A percentile compares a stretch with the other conserved stretches of the same genome.
phyloP scores from a whole-genome alignment of 2,113 vertebrate genomes.

The Lucifuga dentata region DNA sequence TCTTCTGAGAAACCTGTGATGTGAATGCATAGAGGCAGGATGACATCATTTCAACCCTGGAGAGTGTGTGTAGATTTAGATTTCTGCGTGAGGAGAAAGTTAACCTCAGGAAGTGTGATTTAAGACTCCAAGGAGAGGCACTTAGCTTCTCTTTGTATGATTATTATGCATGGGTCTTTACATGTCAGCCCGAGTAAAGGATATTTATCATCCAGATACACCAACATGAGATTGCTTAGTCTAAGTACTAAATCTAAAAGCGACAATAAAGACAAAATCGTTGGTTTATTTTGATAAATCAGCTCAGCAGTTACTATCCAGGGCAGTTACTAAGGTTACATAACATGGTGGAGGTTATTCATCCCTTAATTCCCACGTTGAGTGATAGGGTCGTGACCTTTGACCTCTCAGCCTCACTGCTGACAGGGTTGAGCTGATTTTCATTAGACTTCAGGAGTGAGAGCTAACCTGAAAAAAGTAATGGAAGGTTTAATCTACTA shows the following conservation, averaged over 20 bases:
- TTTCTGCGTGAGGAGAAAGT: constrained; percentile 7
- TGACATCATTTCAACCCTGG: constrained; percentile 30
- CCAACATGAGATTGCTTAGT: neutral
- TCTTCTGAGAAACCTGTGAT: constrained; percentile 20
- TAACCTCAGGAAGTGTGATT: constrained; percentile 14
- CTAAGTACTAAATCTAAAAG: neutral
- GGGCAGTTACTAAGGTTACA: constrained; percentile 40
- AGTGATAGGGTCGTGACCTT: constrained; percentile 48
- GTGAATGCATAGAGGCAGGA: constrained; percentile 16
- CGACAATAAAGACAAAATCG: neutral
- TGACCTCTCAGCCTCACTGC: constrained; percentile 17
- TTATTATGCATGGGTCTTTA: constrained; percentile 6
- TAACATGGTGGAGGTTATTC: constrained; percentile 39
- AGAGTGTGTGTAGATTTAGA: constrained; percentile 3
- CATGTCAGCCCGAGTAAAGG: neutral
- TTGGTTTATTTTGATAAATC: constrained; percentile 14
- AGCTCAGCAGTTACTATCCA: constrained; percentile 20
- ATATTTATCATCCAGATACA: constrained; percentile 18
- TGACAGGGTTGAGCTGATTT: constrained; percentile 35
- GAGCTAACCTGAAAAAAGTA: constrained; percentile 1
- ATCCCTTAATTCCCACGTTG: constrained; percentile 41
- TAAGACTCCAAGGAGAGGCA: neutral
- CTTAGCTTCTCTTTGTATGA: constrained; percentile 4
- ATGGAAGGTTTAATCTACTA: neutral
- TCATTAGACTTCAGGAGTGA: constrained; percentile 31